Evolutionary conservation across 92 coral and sea anemone genomes (phyloP).

Genomic region (Virgularia gustaviana): DNA sequence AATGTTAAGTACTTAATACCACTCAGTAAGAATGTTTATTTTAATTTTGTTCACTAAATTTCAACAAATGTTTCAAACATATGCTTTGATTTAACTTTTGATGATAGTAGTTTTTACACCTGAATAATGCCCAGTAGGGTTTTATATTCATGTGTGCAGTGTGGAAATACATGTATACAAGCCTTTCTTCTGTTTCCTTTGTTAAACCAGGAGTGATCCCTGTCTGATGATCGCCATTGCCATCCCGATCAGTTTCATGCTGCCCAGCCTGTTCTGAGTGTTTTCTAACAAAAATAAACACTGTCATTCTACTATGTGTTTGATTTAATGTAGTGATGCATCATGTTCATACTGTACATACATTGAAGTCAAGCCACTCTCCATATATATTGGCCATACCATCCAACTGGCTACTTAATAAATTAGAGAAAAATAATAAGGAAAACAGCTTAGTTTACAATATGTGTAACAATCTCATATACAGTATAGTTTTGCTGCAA

Average conservation of each 20-base stretch:
- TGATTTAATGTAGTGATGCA: background rate
- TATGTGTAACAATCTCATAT: background rate
- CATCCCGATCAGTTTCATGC: too few species aligned
- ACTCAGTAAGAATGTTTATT: background rate
- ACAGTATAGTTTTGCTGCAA: background rate
- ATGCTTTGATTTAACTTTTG: too few species aligned
- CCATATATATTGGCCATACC: background rate
- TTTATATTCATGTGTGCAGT: background rate
- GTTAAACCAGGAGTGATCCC: background rate
- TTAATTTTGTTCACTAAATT: background rate
- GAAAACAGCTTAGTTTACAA: background rate
- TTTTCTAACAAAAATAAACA: background rate
- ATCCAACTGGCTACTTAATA: background rate
- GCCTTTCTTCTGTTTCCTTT: background rate
- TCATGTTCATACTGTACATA: constrained; percentile 5
- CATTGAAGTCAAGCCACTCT: background rate
- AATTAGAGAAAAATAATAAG: background rate
- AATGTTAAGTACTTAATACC: background rate
- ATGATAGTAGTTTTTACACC: too few species aligned
- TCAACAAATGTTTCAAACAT: background rate
- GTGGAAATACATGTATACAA: background rate
- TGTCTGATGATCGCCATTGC: background rate
- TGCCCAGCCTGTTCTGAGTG: too few species aligned
- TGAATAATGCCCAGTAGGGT: too few species aligned
- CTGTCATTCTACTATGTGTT: background rate